These are phyloP conservation scores for Troides oblongomaculatus DNA, from an alignment of 2,888 invertebrate genomes.

Conservation along the genomic window DNA sequence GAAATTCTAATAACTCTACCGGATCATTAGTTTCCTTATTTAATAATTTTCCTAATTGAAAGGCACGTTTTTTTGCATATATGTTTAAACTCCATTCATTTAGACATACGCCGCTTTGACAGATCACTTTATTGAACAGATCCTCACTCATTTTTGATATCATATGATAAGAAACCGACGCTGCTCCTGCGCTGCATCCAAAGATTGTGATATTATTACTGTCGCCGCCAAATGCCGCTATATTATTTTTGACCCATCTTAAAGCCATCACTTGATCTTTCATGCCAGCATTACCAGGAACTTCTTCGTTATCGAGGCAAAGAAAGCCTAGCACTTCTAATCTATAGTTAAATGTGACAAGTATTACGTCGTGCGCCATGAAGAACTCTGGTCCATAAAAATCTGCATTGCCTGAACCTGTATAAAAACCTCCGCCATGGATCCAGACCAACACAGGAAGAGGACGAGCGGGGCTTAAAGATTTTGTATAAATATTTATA, in stretches of 20 bases:
- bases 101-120: conserved; percentile 73
- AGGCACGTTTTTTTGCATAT: conserved; percentile 60
- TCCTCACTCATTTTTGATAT: conserved; percentile 67
- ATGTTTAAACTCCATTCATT: conserved; percentile 68
- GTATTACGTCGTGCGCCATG: conserved; percentile 61
- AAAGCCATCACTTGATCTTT: conserved; percentile 76
- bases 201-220: conserved; percentile 66
- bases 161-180: conserved; percentile 62
- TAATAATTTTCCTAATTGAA: conserved; percentile 65
- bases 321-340: conserved; percentile 73
- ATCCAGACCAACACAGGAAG: conserved; percentile 75
- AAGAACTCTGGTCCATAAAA: conserved; percentile 75
- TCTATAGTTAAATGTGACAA: conserved; percentile 75
- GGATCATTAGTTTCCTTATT: conserved; percentile 64
- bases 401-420: conserved; percentile 73
- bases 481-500: conserved; percentile 83
- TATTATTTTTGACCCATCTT: conserved; percentile 70
- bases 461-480: conserved; percentile 39
- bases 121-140: conserved; percentile 71
- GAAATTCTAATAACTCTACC: conserved; percentile 57
- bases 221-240: conserved; percentile 67
- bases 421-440: conserved; percentile 74
- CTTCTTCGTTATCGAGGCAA: conserved; percentile 67
- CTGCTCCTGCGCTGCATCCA: conserved; percentile 73
- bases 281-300: conserved; percentile 73